Conservation (phyloP, 2,888 invertebrate genomes). For the Oscheius sp. region DNA sequence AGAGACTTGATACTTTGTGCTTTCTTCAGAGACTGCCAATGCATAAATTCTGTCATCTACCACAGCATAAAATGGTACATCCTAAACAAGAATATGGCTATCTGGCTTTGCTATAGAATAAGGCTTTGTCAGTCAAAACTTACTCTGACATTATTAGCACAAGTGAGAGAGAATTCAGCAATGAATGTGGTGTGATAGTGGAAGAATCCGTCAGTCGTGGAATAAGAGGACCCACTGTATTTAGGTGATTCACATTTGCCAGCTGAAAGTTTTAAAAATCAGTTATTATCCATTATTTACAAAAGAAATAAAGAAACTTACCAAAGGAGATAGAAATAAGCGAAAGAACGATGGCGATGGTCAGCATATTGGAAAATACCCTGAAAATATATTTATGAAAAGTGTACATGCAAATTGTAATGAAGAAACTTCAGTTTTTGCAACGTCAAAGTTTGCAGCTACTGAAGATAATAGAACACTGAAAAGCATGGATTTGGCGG, state of each 20-base stretch:
- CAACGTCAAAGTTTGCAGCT: no score
- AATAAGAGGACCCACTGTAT: slow-evolving; percentile 83
- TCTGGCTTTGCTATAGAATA: neutral
- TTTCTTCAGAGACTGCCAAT: slow-evolving; percentile 83
- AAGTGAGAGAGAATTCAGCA: slow-evolving; percentile 88
- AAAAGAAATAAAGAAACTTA: slow-evolving; percentile 31
- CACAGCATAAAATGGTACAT: slow-evolving; percentile 87
- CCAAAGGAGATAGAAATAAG: slow-evolving; percentile 44
- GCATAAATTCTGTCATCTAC: slow-evolving; percentile 87
- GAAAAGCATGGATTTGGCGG: no score
- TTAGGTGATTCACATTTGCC: slow-evolving; percentile 75
- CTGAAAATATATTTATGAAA: neutral
- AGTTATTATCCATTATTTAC: neutral
- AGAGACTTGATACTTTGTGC: slow-evolving; percentile 88
- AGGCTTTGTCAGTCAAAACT: neutral
- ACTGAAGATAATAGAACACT: no score
- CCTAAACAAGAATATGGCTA: slow-evolving; percentile 70
- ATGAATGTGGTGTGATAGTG: slow-evolving; percentile 88
- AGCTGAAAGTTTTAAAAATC: slow-evolving; percentile 37
- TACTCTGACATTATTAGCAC: slow-evolving; percentile 78
- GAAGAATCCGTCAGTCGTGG: slow-evolving; percentile 91
- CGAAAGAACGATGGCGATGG: slow-evolving; percentile 40
- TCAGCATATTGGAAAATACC: slow-evolving; percentile 41
- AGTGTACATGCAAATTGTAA: neutral
- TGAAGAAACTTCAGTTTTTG: no score